These are phyloP conservation scores for Tyto alba DNA, from an alignment of 2,113 vertebrate species.

Conservation along the genomic window DNA sequence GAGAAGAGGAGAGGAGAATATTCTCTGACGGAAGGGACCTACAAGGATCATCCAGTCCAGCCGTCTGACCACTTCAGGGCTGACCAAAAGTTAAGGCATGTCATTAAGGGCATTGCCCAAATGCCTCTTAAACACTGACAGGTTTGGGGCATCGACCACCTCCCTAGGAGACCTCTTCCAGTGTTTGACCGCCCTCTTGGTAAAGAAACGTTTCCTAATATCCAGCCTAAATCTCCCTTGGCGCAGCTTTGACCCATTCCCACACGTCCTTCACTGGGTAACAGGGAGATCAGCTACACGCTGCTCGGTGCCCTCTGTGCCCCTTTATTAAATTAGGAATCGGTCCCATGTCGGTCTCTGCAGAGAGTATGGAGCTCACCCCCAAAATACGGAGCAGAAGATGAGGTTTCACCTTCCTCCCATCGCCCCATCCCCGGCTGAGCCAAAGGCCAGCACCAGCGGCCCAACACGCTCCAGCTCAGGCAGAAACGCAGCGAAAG, in stretches of 20 bases:
- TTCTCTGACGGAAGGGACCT: not conserved
- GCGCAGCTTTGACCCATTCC: not conserved
- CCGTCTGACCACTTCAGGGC: not conserved
- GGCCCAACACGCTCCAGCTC: accelerated
- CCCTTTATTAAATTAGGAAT: not conserved
- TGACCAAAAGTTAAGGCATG: not conserved
- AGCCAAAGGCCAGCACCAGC: not conserved
- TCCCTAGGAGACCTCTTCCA: not conserved
- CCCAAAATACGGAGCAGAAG: not conserved
- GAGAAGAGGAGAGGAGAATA: too few relatives aligned
- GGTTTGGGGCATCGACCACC: not conserved
- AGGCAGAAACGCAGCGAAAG: not conserved
- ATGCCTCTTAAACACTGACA: not conserved
- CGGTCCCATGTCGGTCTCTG: accelerated
- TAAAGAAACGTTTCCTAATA: not conserved
- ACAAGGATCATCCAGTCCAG: not conserved
- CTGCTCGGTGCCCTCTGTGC: not conserved
- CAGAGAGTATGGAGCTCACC: not conserved
- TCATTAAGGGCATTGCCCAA: not conserved
- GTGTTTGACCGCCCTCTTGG: not conserved
- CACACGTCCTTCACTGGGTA: accelerated
- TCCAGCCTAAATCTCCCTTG: not conserved
- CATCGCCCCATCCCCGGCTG: not conserved
- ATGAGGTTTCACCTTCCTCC: not conserved
- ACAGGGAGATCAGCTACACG: not conserved